Percentiles rank a stretch among this genome's conserved stretches.
Evolutionary conservation across 2,888 invertebrate species (phyloP).

Genomic region (Sinhomidia bicolor): DNA sequence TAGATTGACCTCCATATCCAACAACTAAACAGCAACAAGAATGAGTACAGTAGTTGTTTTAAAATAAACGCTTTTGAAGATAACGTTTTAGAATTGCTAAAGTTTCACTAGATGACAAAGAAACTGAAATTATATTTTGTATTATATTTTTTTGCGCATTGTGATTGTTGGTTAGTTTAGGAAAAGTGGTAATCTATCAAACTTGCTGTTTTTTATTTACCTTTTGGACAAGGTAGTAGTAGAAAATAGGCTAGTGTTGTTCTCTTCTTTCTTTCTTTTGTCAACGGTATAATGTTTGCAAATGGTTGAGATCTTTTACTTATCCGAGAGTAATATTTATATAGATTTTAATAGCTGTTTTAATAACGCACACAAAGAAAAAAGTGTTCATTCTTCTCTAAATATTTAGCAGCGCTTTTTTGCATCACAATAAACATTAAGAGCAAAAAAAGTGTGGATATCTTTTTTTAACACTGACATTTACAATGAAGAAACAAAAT

Average conservation of each 20-base stretch:
- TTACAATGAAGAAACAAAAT: neutral
- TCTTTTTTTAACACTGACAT: neutral
- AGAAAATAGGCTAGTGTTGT: conserved; percentile 31
- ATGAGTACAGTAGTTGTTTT: too few relatives aligned
- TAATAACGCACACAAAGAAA: neutral
- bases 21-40: too few relatives aligned
- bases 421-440: conserved; percentile 12
- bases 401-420: conserved; percentile 16
- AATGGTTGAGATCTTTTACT: conserved; percentile 68
- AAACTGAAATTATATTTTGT: too few relatives aligned
- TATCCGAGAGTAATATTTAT: conserved; percentile 42
- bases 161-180: neutral
- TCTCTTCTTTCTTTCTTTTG: conserved; percentile 34
- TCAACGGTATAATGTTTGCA: conserved; percentile 57
- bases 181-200: neutral
- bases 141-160: neutral
- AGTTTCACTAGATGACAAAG: too few relatives aligned
- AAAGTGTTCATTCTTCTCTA: conserved; percentile 3
- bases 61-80: too few relatives aligned
- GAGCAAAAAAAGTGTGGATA: neutral
- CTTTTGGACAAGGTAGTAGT: neutral
- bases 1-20: too few relatives aligned
- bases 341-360: neutral
- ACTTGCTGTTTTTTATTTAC: neutral
- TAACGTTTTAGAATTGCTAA: too few relatives aligned